Evolutionary conservation across 92 coral and sea anemone genomes (phyloP).

Genomic region (Galaxea fascicularis): DNA sequence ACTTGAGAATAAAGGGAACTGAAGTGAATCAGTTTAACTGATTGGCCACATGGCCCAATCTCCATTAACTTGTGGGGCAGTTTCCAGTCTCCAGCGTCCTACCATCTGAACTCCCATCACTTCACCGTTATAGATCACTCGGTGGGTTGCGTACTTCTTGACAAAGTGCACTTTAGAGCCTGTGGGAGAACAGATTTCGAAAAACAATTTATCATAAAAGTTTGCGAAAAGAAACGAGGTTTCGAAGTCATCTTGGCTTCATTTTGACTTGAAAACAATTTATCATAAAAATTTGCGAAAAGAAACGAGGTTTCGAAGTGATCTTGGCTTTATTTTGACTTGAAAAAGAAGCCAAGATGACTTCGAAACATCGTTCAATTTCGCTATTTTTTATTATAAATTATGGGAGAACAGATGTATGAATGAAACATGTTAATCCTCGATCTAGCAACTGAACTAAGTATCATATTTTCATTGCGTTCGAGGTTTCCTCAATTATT

Average conservation of each 20-base stretch:
- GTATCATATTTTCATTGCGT: too few relatives aligned
- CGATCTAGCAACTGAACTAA: too few relatives aligned
- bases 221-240: background rate
- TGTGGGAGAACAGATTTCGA: background rate
- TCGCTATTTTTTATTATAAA: too few relatives aligned
- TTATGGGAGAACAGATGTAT: too few relatives aligned
- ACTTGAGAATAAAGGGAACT: background rate
- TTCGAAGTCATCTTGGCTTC: too few relatives aligned
- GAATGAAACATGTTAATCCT: too few relatives aligned
- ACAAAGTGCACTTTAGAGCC: conserved; percentile 34
- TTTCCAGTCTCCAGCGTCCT: conserved; percentile 55
- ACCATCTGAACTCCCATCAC: conserved; percentile 65
- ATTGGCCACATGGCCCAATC: conserved; percentile 70
- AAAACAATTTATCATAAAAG: background rate
- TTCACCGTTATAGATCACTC: conserved; percentile 48
- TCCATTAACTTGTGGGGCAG: conserved; percentile 18
- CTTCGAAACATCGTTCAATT: too few relatives aligned
- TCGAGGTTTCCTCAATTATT: too few relatives aligned
- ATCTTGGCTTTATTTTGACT: too few relatives aligned
- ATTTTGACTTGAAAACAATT: background rate
- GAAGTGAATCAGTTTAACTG: background rate
- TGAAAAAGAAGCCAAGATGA: too few relatives aligned
- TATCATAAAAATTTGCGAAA: background rate
- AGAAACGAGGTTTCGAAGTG: too few relatives aligned
- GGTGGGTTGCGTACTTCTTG: conserved; percentile 42